Conservation (phyloP, 2,113 vertebrate species). For the Halcyon malimbica region DNA sequence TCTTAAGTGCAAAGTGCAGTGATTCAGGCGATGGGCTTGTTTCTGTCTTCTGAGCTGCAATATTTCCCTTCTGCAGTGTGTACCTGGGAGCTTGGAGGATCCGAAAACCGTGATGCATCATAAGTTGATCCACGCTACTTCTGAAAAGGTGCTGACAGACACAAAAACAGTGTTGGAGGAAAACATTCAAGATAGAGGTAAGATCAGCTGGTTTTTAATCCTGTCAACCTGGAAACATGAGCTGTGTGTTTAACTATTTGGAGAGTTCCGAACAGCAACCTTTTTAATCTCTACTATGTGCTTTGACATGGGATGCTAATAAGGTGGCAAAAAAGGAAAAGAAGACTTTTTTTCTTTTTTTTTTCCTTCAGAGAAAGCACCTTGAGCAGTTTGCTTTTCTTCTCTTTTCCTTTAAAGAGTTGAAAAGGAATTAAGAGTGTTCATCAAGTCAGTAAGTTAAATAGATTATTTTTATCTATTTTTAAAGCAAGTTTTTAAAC, state of each 20-base stretch:
- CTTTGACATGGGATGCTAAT: neutral
- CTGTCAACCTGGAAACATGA: neutral
- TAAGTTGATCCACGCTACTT: slow-evolving; percentile 91
- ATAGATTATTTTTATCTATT: neutral
- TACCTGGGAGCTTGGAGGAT: slow-evolving; percentile 91
- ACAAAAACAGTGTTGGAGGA: slow-evolving; percentile 90
- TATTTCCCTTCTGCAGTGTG: slow-evolving; percentile 74
- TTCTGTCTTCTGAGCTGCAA: neutral
- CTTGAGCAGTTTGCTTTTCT: neutral
- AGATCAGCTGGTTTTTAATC: neutral
- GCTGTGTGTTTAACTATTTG: neutral
- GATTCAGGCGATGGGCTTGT: neutral
- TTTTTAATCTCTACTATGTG: neutral
- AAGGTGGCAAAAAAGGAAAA: neutral
- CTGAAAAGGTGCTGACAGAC: slow-evolving; percentile 91
- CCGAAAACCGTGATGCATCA: slow-evolving; percentile 93
- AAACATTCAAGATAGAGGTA: slow-evolving; percentile 93
- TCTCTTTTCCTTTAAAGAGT: neutral
- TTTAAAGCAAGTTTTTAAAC: neutral
- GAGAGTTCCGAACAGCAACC: neutral
- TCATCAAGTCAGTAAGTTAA: neutral
- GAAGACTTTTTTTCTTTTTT: neutral
- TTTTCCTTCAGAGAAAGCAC: neutral
- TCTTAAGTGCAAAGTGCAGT: neutral
- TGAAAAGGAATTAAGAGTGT: neutral